phyloP scores from a whole-genome alignment of 2,888 invertebrate species.

The Diplolepis rosae region DNA sequence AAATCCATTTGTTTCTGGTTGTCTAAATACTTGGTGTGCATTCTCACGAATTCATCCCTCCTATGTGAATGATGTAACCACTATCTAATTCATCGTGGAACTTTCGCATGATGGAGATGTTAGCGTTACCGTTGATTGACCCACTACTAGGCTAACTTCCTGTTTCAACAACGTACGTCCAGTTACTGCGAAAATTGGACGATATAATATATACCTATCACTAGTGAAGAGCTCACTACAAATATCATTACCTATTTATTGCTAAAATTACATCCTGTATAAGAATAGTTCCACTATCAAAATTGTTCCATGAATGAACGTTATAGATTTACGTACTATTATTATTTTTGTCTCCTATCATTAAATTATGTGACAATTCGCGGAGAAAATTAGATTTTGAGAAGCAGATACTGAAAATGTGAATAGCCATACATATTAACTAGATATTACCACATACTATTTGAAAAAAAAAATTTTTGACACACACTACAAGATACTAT shows the following conservation, averaged over 20 bases:
- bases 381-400: too few relatives aligned
- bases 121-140: conserved; percentile 12
- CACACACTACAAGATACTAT: too few relatives aligned
- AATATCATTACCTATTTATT: neutral
- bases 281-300: neutral
- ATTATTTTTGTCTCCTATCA: too few relatives aligned
- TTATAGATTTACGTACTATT: too few relatives aligned
- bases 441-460: too few relatives aligned
- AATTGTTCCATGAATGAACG: neutral
- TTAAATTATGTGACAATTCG: too few relatives aligned
- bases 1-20: conserved; percentile 41
- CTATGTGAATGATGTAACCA: conserved; percentile 15
- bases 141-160: neutral
- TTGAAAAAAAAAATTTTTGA: too few relatives aligned
- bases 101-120: conserved; percentile 24
- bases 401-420: too few relatives aligned
- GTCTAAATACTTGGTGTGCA: conserved; percentile 41
- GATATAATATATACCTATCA: neutral
- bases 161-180: neutral
- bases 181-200: neutral
- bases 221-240: conserved; percentile 4
- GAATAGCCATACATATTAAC: too few relatives aligned
- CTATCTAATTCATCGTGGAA: conserved; percentile 27
- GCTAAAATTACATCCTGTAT: neutral
- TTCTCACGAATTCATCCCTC: conserved; percentile 30